Evolutionary conservation across 2,113 vertebrate genomes (phyloP), one percentile per base, ranked within the genome.

Genomic region (Promerops cafer): DNA sequence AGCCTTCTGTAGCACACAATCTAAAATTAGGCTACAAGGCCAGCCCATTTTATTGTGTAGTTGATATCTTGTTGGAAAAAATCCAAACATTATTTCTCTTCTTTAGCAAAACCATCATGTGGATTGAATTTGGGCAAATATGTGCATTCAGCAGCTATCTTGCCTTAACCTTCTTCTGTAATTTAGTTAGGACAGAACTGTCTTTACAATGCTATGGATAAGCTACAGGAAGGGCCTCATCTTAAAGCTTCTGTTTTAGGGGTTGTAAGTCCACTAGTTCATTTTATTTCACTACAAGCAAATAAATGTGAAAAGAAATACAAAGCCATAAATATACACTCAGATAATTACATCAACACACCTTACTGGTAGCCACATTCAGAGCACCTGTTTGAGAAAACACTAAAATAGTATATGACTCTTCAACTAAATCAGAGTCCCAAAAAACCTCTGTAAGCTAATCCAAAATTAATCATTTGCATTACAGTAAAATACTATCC

Each of bases 31-130:
- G 27, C 66, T 52, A 27, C 33, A 52, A 89, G 54, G 57, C 24
- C 82, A 92, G 57, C n/a, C 30, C 11, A 31, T 77, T 97, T 89
- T 83, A 63, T 56, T 70, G 57, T 64, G 39, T 39, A 54, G 59
- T 64, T 83, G 77, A 70, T 83, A 89, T 24, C 44, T 65, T 74
- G 13, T 26, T 92, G 82, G 69, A 94, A 96, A 82, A 74, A 92
- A 75, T 79, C 39, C 82, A 96, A 92, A 61, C 30, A 74, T 10
- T 50, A 80, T 30, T 95, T 91, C 78, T 90, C 72, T 72, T 91
- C 61, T 94, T 96, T 60, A 86, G 75, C 28, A 82, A 95, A 94
- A 90, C 24, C 42, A 59, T 85, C 93, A 76, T 23, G 42, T 64
- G 88, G 83, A 89, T 39, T 89, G 79, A 96, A 96, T 71, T 2